phyloP scores from a whole-genome alignment of 2,113 vertebrate genomes.

The Sebastes fasciatus region DNA sequence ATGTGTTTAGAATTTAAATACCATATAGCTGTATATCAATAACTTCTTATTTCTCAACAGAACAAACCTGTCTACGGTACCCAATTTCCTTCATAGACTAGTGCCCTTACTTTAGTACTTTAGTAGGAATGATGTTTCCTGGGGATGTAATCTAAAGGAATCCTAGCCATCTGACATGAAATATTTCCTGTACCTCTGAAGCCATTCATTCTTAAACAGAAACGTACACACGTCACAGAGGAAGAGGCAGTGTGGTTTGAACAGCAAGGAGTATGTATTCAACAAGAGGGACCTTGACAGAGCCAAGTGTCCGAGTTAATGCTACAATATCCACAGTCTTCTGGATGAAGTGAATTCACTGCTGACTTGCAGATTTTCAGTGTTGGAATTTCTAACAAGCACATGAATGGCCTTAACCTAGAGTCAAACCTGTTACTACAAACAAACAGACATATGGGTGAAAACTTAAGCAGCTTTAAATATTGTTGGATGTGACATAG shows the following conservation, averaged over 20 bases:
- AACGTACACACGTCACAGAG: slow-evolving; percentile 57
- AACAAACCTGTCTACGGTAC: slow-evolving; percentile 22
- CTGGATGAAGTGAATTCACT: neutral
- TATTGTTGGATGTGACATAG: neutral
- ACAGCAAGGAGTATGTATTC: too few species aligned
- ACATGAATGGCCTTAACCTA: neutral
- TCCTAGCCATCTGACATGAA: slow-evolving; percentile 63
- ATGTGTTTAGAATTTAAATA: neutral
- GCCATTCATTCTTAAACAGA: slow-evolving; percentile 62
- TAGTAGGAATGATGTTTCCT: slow-evolving; percentile 63
- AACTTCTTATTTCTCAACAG: slow-evolving; percentile 29
- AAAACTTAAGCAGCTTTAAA: neutral
- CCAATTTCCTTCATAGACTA: slow-evolving; percentile 67
- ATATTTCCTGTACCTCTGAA: slow-evolving; percentile 74
- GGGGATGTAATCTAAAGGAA: slow-evolving; percentile 70
- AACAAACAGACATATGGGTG: neutral
- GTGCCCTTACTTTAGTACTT: slow-evolving; percentile 44
- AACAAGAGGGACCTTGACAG: neutral
- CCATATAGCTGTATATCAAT: slow-evolving; percentile 14
- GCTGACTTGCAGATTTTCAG: neutral
- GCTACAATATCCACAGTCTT: neutral
- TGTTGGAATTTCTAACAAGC: neutral
- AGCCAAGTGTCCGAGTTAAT: neutral
- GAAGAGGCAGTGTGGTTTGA: slow-evolving; percentile 8
- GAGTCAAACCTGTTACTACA: neutral